Conservation (phyloP, 1,140 invertebrate species). For the Leptestheria dahalacensis region DNA sequence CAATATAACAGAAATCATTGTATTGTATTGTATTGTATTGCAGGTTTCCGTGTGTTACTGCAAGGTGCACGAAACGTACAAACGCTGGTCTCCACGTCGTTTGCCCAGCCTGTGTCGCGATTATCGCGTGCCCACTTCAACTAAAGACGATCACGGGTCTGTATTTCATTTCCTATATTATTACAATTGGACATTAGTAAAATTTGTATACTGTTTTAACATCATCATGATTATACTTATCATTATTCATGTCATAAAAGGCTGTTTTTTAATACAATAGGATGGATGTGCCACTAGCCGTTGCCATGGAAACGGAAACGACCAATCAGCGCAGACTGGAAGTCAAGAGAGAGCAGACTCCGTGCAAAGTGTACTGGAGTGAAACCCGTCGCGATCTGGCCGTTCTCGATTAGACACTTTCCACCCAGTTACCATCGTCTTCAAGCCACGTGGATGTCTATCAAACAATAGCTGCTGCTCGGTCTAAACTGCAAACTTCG, state of each 20-base stretch:
- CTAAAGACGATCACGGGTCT: slow-evolving; percentile 13
- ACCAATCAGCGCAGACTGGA: slow-evolving; percentile 3
- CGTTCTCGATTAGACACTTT: slow-evolving; percentile 9
- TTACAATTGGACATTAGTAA: too few species aligned
- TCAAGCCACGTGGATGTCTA: too few species aligned
- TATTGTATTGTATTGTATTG: too few species aligned
- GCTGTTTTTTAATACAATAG: too few species aligned
- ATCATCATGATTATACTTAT: too few species aligned
- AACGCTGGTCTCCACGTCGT: slow-evolving; percentile 27
- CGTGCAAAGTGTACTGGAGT: slow-evolving; percentile 15
- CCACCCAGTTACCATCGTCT: too few species aligned
- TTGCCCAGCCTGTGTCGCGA: slow-evolving; percentile 13
- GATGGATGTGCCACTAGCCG: slow-evolving; percentile 15
- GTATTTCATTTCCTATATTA: too few species aligned
- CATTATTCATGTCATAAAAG: too few species aligned
- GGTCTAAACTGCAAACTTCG: too few species aligned
- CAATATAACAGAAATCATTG: too few species aligned
- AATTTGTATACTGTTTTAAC: too few species aligned
- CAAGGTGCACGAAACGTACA: slow-evolving; percentile 51
- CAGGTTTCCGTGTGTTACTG: slow-evolving; percentile 50
- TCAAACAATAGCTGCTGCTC: too few species aligned
- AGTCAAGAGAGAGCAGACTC: not conserved
- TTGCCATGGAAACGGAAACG: slow-evolving; percentile 14
- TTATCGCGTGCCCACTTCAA: slow-evolving; percentile 6
- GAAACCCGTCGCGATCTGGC: slow-evolving; percentile 9